These are phyloP conservation scores for Drosophila simulans DNA, from an alignment of 1,140 invertebrate genomes.

Conservation along the genomic window DNA sequence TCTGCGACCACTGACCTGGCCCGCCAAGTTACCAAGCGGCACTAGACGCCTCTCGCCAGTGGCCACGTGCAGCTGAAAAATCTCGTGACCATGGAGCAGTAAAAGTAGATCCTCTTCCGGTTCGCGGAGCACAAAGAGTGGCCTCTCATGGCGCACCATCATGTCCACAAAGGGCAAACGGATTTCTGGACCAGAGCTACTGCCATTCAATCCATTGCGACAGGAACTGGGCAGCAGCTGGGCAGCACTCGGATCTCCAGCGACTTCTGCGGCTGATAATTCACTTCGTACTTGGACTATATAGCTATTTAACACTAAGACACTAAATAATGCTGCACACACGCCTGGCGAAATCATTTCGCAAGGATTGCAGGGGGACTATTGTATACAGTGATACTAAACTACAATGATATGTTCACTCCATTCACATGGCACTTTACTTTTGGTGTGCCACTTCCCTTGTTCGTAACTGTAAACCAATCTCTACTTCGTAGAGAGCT, in stretches of 20 bases:
- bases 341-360: conserved; percentile 22
- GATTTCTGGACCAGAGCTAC: conserved; percentile 52
- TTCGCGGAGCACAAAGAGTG: conserved; percentile 59
- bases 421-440: conserved; percentile 15
- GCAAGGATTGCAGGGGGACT: conserved; percentile 5
- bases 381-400: neutral
- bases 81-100: conserved; percentile 66
- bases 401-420: neutral
- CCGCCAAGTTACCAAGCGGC: conserved; percentile 53
- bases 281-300: neutral
- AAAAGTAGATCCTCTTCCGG: conserved; percentile 45
- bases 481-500: neutral
- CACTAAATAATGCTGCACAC: conserved; percentile 10
- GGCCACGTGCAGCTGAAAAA: conserved; percentile 60
- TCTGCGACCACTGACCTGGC: conserved; percentile 25
- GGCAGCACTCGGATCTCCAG: neutral
- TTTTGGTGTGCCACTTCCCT: neutral
- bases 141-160: conserved; percentile 50
- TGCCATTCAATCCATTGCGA: conserved; percentile 44
- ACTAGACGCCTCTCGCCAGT: conserved; percentile 56
- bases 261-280: neutral
- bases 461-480: conserved; percentile 5
- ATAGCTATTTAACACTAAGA: neutral
- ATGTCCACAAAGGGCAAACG: conserved; percentile 75
- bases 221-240: conserved; percentile 55